Percentiles rank a stretch among this genome's conserved stretches.
Evolutionary conservation across 1,140 invertebrate genomes (phyloP).

Genomic region (Eciton burchellii): DNA sequence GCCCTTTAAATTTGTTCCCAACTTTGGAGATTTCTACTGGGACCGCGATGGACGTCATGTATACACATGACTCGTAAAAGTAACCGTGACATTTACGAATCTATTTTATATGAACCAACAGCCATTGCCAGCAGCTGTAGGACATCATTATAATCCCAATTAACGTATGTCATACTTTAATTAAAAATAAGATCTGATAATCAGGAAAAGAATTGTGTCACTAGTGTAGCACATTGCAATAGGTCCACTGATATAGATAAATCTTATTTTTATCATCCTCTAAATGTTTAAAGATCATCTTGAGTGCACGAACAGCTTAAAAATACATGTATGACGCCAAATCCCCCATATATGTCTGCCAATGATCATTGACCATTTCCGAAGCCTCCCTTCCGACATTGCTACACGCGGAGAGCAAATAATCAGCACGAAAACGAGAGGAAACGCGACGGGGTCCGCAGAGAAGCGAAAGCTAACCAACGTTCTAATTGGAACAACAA

Average conservation of each 20-base stretch:
- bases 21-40: slow-evolving; percentile 20
- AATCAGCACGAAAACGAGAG: slow-evolving; percentile 30
- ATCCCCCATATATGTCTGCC: not conserved
- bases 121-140: not conserved
- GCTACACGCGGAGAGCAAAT: not conserved
- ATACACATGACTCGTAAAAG: not conserved
- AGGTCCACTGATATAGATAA: not conserved
- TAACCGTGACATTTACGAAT: not conserved
- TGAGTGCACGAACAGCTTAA: too few relatives aligned
- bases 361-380: slow-evolving; percentile 9
- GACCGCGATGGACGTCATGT: not conserved
- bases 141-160: not conserved
- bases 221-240: not conserved
- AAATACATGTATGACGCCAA: not conserved
- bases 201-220: not conserved
- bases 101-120: not conserved
- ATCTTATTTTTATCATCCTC: not conserved
- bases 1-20: slow-evolving; percentile 40
- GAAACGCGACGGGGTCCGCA: not conserved
- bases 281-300: not conserved
- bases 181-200: not conserved
- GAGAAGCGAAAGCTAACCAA: slow-evolving; percentile 11
- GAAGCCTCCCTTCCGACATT: slow-evolving; percentile 8
- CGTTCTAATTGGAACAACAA: slow-evolving; percentile 61
- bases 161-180: not conserved